phyloP scores from a whole-genome alignment of 2,888 invertebrate genomes.

The Tyria jacobaeae region DNA sequence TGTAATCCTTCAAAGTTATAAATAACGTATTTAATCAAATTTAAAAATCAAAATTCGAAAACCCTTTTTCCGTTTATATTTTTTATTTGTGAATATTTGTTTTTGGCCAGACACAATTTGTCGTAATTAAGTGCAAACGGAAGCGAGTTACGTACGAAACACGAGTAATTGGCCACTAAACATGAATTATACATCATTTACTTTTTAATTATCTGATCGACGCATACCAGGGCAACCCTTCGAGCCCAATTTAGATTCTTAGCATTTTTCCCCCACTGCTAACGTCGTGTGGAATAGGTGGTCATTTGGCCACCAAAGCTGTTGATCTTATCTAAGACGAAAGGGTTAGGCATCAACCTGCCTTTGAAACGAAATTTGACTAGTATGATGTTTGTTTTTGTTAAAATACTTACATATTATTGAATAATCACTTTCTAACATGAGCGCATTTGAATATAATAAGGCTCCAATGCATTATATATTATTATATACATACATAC shows the following conservation, averaged over 20 bases:
- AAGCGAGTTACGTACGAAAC: slow-evolving; percentile 28
- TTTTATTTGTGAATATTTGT: background rate
- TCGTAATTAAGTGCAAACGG: slow-evolving; percentile 54
- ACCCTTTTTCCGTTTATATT: no score
- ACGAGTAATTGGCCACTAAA: slow-evolving; percentile 56
- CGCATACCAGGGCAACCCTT: slow-evolving; percentile 66
- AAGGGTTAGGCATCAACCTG: slow-evolving; percentile 32
- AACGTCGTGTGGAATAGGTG: slow-evolving; percentile 15
- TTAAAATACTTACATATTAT: background rate
- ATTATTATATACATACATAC: no score
- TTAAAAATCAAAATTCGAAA: background rate
- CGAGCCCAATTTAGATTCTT: slow-evolving; percentile 66
- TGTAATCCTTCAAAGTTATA: background rate
- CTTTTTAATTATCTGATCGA: slow-evolving; percentile 61
- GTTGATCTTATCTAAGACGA: slow-evolving; percentile 46
- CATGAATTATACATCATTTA: slow-evolving; percentile 63
- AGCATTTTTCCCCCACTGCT: slow-evolving; percentile 42
- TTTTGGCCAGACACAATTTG: slow-evolving; percentile 47
- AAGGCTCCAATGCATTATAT: no score
- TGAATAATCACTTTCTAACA: background rate
- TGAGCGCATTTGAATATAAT: background rate
- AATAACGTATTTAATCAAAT: background rate
- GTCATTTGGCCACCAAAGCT: slow-evolving; percentile 56
- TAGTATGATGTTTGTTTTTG: background rate
- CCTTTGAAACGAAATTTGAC: slow-evolving; percentile 1